phyloP scores from a whole-genome alignment of 2,888 invertebrate genomes.

The Ctena decussata region DNA sequence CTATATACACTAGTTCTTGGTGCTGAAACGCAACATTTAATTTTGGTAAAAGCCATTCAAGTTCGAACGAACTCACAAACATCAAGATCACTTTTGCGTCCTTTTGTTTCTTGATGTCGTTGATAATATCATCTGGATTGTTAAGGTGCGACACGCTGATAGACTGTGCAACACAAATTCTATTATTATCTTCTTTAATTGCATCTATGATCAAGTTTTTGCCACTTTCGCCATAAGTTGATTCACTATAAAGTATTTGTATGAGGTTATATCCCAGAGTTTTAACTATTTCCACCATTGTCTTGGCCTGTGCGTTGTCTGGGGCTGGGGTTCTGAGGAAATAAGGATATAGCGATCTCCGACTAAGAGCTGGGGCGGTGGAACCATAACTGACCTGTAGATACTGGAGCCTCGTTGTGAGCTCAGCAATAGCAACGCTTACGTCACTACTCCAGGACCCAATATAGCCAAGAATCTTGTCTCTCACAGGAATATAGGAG shows the following conservation, averaged over 20 bases:
- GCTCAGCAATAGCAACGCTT: slow-evolving; percentile 55
- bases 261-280: slow-evolving; percentile 52
- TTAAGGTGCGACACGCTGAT: slow-evolving; percentile 36
- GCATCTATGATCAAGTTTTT: slow-evolving; percentile 24
- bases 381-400: slow-evolving; percentile 66
- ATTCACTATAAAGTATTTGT: slow-evolving; percentile 66
- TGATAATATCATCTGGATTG: slow-evolving; percentile 19
- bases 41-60: not conserved
- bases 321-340: slow-evolving; percentile 63
- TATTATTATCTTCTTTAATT: not conserved
- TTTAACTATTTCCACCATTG: slow-evolving; percentile 59
- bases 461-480: slow-evolving; percentile 66
- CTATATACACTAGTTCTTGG: slow-evolving; percentile 59
- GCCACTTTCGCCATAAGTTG: slow-evolving; percentile 66
- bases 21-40: slow-evolving; percentile 27
- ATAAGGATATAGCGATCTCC: slow-evolving; percentile 52
- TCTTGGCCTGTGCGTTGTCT: slow-evolving; percentile 58
- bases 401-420: slow-evolving; percentile 52
- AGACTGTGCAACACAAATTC: slow-evolving; percentile 60
- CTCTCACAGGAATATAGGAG: slow-evolving; percentile 36
- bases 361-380: slow-evolving; percentile 63
- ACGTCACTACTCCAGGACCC: slow-evolving; percentile 65
- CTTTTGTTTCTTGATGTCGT: slow-evolving; percentile 22
- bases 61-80: slow-evolving; percentile 58
- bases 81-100: slow-evolving; percentile 55